Evolutionary conservation across 2,797 vertebrate genomes (phyloP).

Genomic region (Columba guinea): DNA sequence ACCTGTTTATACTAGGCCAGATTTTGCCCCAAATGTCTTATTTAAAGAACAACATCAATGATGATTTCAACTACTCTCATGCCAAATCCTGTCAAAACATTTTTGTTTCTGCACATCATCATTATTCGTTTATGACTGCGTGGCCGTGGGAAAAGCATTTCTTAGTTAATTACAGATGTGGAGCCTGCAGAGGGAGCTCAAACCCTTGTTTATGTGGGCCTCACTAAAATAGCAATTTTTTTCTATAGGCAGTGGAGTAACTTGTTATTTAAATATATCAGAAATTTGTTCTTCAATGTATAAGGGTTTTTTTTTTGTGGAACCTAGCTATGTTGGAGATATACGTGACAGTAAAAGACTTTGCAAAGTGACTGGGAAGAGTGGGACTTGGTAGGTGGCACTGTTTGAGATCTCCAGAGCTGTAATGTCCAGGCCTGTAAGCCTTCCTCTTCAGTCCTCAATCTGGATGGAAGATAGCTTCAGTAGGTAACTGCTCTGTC

Average conservation of each 20-base stretch:
- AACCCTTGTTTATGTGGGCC: slow-evolving; percentile 54
- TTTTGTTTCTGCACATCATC: slow-evolving; percentile 70
- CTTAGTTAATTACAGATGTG: slow-evolving; percentile 62
- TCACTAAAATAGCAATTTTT: slow-evolving; percentile 26
- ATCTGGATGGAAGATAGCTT: slow-evolving; percentile 20
- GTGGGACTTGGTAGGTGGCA: slow-evolving; percentile 44
- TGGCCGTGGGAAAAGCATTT: slow-evolving; percentile 43
- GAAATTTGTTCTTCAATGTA: background rate
- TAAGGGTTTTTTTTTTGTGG: background rate
- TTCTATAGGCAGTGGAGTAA: background rate
- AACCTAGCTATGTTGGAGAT: background rate
- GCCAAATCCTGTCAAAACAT: slow-evolving; percentile 71
- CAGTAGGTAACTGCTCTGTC: background rate
- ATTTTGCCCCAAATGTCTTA: slow-evolving; percentile 48
- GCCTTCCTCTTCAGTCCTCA: background rate
- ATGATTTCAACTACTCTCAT: slow-evolving; percentile 47
- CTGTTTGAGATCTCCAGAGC: slow-evolving; percentile 7
- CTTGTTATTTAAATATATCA: slow-evolving; percentile 11
- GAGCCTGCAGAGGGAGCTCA: slow-evolving; percentile 63
- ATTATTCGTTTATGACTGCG: slow-evolving; percentile 45
- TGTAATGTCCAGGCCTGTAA: background rate
- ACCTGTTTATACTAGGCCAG: slow-evolving; percentile 52
- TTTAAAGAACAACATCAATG: slow-evolving; percentile 53
- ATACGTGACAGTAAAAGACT: background rate
- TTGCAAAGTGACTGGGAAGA: background rate